Evolutionary conservation across 2,113 vertebrate genomes (phyloP).

Genomic region (Notarius lentiginosus): DNA sequence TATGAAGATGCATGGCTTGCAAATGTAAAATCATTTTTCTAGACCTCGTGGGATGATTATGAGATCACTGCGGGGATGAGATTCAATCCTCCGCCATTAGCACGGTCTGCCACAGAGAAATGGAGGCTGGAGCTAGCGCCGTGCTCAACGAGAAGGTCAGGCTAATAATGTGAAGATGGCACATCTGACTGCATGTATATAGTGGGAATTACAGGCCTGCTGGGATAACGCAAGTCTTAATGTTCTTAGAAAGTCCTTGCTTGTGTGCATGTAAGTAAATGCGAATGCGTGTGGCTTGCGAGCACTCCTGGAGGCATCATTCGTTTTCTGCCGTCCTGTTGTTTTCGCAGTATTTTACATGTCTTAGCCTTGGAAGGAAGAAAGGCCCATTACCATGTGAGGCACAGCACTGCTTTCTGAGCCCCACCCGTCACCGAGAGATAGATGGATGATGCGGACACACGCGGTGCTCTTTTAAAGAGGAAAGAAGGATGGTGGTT

Average conservation of each 20-base stretch:
- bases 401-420: constrained; percentile 28
- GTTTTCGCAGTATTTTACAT: constrained; percentile 56
- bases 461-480: constrained; percentile 44
- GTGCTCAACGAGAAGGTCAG: constrained; percentile 54
- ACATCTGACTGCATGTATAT: constrained; percentile 45
- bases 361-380: constrained; percentile 47
- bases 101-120: constrained; percentile 32
- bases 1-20: constrained; percentile 3
- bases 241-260: constrained; percentile 44
- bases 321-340: constrained; percentile 49
- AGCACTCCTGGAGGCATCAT: constrained; percentile 31
- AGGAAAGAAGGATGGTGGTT: constrained; percentile 35
- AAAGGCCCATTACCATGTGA: constrained; percentile 50
- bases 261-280: constrained; percentile 32
- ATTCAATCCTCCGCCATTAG: constrained; percentile 39
- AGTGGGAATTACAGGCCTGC: constrained; percentile 44
- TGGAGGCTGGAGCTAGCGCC: constrained; percentile 28
- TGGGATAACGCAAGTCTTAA: constrained; percentile 43
- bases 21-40: constrained; percentile 13
- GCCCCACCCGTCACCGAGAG: constrained; percentile 36
- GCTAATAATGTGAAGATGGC: constrained; percentile 45
- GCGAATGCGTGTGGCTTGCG: constrained; percentile 4
- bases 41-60: constrained; percentile 30
- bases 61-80: constrained; percentile 24
- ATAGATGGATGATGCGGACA: constrained; percentile 41